phyloP scores from a whole-genome alignment of 2,888 invertebrate species.

The Cryptocephalus primarius region DNA sequence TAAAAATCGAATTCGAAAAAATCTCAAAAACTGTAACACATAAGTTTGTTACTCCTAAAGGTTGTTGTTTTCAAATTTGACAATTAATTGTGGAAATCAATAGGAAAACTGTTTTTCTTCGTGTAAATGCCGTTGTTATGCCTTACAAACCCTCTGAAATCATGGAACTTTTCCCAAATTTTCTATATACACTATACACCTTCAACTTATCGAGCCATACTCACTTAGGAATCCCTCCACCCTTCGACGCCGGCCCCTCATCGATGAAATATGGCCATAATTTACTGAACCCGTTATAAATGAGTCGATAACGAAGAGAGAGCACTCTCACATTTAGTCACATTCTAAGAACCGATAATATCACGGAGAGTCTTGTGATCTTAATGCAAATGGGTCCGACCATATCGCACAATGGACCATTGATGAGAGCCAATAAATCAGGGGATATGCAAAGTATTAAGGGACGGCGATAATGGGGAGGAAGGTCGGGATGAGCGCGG shows the following conservation, averaged over 20 bases:
- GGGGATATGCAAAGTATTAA: constrained; percentile 15
- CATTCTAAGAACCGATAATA: constrained; percentile 24
- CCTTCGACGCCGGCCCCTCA: constrained; percentile 5
- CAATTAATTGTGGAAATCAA: too few species aligned
- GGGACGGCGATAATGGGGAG: neutral
- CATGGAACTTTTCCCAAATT: too few species aligned
- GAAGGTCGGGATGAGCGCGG: neutral
- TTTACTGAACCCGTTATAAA: constrained; percentile 23
- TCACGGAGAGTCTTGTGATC: constrained; percentile 25
- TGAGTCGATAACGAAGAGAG: constrained; percentile 23
- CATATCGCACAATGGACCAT: constrained; percentile 37
- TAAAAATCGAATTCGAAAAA: too few species aligned
- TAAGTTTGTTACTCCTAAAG: too few species aligned
- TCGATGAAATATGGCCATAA: constrained; percentile 25
- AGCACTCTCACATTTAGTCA: constrained; percentile 13
- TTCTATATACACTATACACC: too few species aligned
- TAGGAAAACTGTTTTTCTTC: too few species aligned
- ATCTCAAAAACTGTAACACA: too few species aligned
- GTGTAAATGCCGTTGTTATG: too few species aligned
- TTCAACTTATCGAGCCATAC: too few species aligned
- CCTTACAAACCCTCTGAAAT: too few species aligned
- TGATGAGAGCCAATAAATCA: constrained; percentile 49
- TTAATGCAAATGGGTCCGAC: constrained; percentile 37
- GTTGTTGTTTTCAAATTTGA: too few species aligned
- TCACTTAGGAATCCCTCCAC: too few species aligned